Percentiles rank a stretch among this genome's conserved stretches.
Conservation (phyloP, 2,888 invertebrate species). For the Ferrisia virgata region DNA sequence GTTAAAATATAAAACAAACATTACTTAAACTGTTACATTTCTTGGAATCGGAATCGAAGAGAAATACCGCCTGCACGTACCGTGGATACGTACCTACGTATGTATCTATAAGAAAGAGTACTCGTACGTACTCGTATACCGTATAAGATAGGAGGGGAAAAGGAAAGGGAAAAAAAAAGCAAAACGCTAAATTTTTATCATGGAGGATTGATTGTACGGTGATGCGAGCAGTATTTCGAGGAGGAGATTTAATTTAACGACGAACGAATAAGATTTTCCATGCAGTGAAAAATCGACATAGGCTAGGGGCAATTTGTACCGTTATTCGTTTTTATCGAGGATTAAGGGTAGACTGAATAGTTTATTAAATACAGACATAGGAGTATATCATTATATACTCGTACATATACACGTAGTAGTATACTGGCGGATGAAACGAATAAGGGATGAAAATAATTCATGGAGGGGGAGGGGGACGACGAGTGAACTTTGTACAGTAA, state of each 20-base stretch:
- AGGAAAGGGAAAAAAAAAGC: not conserved
- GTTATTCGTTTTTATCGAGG: not conserved
- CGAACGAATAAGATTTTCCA: constrained; percentile 26
- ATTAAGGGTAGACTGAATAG: constrained; percentile 34
- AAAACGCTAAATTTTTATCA: not conserved
- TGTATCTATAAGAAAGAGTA: too few species aligned
- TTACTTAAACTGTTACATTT: not conserved
- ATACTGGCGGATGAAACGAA: not conserved
- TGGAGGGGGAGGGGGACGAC: not conserved
- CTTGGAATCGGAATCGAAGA: not conserved
- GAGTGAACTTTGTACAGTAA: too few species aligned
- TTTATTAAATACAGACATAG: constrained; percentile 26
- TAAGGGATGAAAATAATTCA: not conserved
- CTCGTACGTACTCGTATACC: not conserved
- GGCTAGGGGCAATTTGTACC: constrained; percentile 18
- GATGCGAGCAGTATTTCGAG: not conserved
- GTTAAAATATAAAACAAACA: constrained; percentile 12
- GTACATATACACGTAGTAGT: too few species aligned
- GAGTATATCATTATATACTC: not conserved
- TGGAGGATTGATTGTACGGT: not conserved
- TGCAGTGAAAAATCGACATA: constrained; percentile 12
- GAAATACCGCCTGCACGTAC: not conserved
- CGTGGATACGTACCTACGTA: too few species aligned
- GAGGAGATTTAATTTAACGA: not conserved
- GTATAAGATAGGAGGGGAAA: too few species aligned